Evolutionary conservation across 2,113 vertebrate genomes (phyloP).

Genomic region (Cariama cristata): DNA sequence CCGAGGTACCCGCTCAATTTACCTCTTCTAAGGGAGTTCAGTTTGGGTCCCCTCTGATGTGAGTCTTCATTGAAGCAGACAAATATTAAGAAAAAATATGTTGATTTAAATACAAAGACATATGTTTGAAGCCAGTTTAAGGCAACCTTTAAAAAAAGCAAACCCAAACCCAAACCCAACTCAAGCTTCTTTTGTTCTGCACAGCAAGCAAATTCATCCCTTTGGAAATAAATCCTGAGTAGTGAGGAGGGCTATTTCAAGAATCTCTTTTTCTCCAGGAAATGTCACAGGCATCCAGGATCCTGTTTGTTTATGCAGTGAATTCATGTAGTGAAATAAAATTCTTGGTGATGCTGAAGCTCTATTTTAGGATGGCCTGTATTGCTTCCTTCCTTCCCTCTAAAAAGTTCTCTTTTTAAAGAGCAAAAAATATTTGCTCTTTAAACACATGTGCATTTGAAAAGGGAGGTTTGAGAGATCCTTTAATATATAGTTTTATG

Average conservation of each 20-base stretch:
- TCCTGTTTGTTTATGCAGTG: background rate
- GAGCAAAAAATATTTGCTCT: background rate
- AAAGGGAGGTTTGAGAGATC: background rate
- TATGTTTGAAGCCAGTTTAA: background rate
- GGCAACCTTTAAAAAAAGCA: background rate
- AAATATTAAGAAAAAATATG: background rate
- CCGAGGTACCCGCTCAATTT: background rate
- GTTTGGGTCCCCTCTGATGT: accelerated
- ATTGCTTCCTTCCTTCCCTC: background rate
- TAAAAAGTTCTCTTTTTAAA: background rate
- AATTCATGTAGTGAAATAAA: background rate
- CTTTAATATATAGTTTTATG: background rate
- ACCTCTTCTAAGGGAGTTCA: background rate
- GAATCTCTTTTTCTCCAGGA: background rate
- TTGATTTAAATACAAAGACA: background rate
- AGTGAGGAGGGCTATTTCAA: background rate
- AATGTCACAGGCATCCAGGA: background rate
- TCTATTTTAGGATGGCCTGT: background rate
- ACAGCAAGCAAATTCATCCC: background rate
- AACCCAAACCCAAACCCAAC: accelerated
- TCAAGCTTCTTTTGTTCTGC: background rate
- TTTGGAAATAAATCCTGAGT: background rate
- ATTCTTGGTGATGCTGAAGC: background rate
- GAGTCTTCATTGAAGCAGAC: background rate
- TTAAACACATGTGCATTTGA: background rate